phyloP scores from a whole-genome alignment of 1,140 invertebrate species.

The Thaumetopoea pityocampa region DNA sequence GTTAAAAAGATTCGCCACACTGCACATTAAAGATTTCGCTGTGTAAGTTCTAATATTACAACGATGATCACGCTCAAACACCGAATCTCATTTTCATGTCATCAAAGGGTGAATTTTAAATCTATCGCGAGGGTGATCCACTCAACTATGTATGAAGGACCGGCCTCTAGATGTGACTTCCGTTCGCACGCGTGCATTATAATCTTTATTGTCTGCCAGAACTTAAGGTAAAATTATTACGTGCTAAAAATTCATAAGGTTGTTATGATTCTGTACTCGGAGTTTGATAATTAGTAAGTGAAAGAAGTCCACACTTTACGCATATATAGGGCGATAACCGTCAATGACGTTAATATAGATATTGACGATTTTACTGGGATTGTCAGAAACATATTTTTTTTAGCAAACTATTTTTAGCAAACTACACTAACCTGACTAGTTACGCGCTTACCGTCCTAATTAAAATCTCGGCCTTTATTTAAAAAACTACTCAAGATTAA shows the following conservation, averaged over 20 bases:
- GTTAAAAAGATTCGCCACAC: conserved; percentile 14
- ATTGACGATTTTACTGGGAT: too few relatives aligned
- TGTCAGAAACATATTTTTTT: too few relatives aligned
- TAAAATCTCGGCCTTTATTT: too few relatives aligned
- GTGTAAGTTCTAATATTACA: conserved; percentile 28
- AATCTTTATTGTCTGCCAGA: conserved; percentile 46
- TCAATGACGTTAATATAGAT: too few relatives aligned
- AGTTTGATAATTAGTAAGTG: conserved; percentile 45
- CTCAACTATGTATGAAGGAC: conserved; percentile 66
- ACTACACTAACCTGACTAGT: too few relatives aligned
- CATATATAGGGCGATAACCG: too few relatives aligned
- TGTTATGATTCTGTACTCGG: conserved; percentile 44
- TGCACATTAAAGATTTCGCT: conserved; percentile 17
- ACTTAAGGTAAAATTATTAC: conserved; percentile 62
- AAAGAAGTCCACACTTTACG: too few relatives aligned
- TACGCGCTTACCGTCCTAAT: too few relatives aligned
- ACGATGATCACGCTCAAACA: conserved; percentile 44
- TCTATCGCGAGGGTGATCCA: conserved; percentile 41
- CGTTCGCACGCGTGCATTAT: conserved; percentile 50
- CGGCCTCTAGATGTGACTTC: conserved; percentile 37
- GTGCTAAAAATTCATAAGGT: conserved; percentile 62
- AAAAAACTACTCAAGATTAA: too few relatives aligned
- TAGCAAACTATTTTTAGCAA: too few relatives aligned
- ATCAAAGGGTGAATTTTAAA: conserved; percentile 65
- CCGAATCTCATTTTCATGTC: conserved; percentile 43